A percentile compares a stretch with the other conserved stretches of the same genome.
Conservation (phyloP, 2,797 vertebrate species). For the Notamacropus eugenii region DNA sequence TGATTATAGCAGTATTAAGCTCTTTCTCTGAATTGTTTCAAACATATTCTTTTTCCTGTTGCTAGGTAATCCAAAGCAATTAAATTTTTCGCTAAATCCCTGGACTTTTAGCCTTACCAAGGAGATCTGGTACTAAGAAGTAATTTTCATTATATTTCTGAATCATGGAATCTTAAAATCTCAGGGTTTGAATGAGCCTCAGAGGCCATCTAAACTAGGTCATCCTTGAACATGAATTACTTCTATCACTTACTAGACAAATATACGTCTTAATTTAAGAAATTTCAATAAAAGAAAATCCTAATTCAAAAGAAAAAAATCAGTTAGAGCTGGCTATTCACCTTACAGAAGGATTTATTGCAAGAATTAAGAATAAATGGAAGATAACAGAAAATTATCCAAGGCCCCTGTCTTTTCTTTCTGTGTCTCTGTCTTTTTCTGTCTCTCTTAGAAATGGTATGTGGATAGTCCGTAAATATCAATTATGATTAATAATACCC, state of each 20-base stretch:
- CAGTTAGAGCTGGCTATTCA: not conserved
- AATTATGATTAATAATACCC: not conserved
- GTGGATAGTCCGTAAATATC: constrained; percentile 25
- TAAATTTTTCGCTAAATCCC: not conserved
- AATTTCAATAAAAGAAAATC: constrained; percentile 10
- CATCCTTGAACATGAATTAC: not conserved
- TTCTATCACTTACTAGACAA: not conserved
- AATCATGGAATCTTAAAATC: not conserved
- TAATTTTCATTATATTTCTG: not conserved
- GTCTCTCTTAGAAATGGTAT: constrained; percentile 34
- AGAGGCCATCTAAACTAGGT: not conserved
- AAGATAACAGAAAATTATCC: not conserved
- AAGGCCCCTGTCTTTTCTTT: not conserved
- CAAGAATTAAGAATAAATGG: not conserved
- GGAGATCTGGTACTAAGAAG: not conserved
- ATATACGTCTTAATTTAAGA: not conserved
- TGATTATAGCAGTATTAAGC: not conserved
- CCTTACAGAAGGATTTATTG: constrained; percentile 16
- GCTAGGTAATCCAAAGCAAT: not conserved
- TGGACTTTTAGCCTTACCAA: not conserved
- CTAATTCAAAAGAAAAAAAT: constrained; percentile 3
- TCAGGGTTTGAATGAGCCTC: not conserved
- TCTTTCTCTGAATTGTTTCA: constrained; percentile 16
- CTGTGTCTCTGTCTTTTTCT: not conserved
- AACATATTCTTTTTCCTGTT: constrained; percentile 28